Conservation (phyloP, 2,113 vertebrate genomes). For the Nerophis ophidion region DNA sequence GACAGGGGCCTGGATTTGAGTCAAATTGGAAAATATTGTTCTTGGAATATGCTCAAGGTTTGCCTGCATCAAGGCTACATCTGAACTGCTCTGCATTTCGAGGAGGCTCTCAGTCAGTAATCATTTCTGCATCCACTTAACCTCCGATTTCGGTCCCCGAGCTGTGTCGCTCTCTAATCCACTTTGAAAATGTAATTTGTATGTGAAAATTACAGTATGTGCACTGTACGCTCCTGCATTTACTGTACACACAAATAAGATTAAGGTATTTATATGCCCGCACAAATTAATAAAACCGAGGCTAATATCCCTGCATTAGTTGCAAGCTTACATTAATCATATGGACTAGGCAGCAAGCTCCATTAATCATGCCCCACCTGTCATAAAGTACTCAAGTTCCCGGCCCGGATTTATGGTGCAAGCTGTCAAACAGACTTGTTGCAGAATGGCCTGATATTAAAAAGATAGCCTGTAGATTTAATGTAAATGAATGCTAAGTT, state of each 20-base stretch:
- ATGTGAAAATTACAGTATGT: background rate
- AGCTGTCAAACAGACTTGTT: constrained; percentile 23
- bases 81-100: constrained; percentile 19
- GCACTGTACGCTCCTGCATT: background rate
- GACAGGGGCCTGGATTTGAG: constrained; percentile 22
- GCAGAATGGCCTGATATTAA: constrained; percentile 1
- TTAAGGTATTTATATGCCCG: constrained; percentile 6
- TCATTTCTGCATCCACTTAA: constrained; percentile 14
- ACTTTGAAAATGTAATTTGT: constrained; percentile 7
- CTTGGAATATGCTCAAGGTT: constrained; percentile 35
- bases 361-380: constrained; percentile 32
- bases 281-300: background rate
- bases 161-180: background rate
- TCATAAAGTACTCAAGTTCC: constrained; percentile 30
- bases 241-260: background rate
- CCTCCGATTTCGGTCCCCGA: background rate
- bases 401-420: constrained; percentile 32
- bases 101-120: background rate
- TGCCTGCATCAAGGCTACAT: constrained; percentile 21
- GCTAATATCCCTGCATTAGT: constrained; percentile 3
- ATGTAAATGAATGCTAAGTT: background rate
- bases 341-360: background rate
- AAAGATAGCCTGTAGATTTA: constrained; percentile 11
- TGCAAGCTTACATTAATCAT: constrained; percentile 24
- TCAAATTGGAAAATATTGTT: constrained; percentile 33